Percentiles rank a stretch among this genome's conserved stretches.
phyloP scores from a whole-genome alignment of 2,888 invertebrate genomes.

The Deladenus siricidicola region DNA sequence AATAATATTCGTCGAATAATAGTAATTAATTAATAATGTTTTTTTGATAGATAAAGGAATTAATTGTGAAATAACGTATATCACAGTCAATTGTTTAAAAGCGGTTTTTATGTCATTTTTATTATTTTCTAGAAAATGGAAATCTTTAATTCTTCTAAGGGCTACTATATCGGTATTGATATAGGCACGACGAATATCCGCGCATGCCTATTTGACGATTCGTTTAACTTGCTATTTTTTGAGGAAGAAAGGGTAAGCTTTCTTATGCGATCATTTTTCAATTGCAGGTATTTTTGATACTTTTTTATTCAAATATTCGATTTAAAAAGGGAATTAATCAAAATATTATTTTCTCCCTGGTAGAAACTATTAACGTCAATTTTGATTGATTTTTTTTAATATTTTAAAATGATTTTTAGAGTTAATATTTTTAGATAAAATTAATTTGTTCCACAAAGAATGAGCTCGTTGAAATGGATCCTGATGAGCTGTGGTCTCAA shows the following conservation, averaged over 20 bases:
- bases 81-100: no score
- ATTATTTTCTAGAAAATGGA: background rate
- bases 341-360: no score
- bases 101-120: background rate
- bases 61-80: no score
- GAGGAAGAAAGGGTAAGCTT: conserved; percentile 23
- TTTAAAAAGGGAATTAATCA: no score
- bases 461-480: conserved; percentile 40
- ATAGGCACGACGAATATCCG: conserved; percentile 47
- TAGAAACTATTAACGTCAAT: no score
- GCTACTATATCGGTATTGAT: conserved; percentile 34
- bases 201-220: conserved; percentile 33
- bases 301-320: no score
- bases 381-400: no score
- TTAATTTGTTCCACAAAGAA: conserved; percentile 8
- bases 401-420: no score
- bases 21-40: no score
- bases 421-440: conserved; percentile 14
- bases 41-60: no score
- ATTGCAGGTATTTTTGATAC: conserved; percentile 16
- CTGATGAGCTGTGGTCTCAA: conserved; percentile 35
- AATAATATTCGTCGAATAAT: no score
- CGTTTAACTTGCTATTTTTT: conserved; percentile 20
- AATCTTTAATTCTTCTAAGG: background rate
- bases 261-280: background rate